Base-by-base conservation (phyloP, 2,888 invertebrate genomes). In the Acanthopleura granulata region DNA sequence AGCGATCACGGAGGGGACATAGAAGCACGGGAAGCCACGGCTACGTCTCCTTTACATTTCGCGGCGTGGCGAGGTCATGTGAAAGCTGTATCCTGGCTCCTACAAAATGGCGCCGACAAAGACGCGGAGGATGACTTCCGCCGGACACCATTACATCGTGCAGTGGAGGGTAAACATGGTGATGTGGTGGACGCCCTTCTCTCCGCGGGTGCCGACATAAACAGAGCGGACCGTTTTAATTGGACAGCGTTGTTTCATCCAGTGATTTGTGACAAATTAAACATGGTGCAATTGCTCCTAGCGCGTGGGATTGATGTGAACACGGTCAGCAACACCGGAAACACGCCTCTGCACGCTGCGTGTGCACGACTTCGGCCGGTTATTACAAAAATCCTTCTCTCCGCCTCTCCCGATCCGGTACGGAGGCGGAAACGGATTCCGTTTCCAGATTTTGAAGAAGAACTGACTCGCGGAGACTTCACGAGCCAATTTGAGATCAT, bases 1-100 rank as follows among this genome's bases (percentile, higher is more conserved):
- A n/a, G 69, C 0, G 73, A 72, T 9, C 27, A 74, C 11, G 62
- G 72, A 1, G 76, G 69, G 25, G 57, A 76, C 40, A 40, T 74
- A 12, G 69, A 76, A 29, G 72, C 51, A 11, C 57, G 50, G 14
- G 77, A 78, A 30, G 50, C 66, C 4, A 75, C 57, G 6, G 57
- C 57, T 6, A 57, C 12, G 69, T 29, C 25, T 1, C 25, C 69
- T 9, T 27, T 69, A 16, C 69, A 69, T 27, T 30, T 69, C 25
- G 69, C 69, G 4, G 69, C 69, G 14, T 29, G 69, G 25, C 69
- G 69, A 18, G 69, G 69, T 25, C 69, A 69, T 18, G 1, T 25
- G 18, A 18, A 69, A 1, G 12, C 69, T 16, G 69, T 69, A 69
- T 18, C 16, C 27, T 29, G 27, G 69, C 69, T 69, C 16, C 16